phyloP scores from a whole-genome alignment of 1,140 invertebrate genomes.

The Laupala kohalensis region DNA sequence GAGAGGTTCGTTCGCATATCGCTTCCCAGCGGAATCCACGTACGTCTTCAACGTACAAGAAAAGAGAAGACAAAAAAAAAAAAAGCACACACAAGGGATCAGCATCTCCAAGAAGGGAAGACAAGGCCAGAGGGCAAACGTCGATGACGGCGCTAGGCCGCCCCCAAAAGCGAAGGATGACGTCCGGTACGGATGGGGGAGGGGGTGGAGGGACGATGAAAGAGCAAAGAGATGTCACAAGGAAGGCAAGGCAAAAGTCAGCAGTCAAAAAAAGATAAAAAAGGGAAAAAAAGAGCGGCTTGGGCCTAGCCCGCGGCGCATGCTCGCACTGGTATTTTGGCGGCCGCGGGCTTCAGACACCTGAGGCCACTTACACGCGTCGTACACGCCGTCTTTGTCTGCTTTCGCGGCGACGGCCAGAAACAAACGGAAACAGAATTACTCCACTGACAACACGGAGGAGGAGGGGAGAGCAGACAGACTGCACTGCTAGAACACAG shows the following conservation, averaged over 20 bases:
- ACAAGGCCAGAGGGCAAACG: background rate
- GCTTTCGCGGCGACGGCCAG: slow-evolving; percentile 23
- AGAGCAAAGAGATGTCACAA: background rate
- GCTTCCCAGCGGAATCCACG: background rate
- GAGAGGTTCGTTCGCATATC: background rate
- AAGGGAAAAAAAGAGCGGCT: background rate
- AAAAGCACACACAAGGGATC: background rate
- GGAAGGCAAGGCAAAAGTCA: background rate
- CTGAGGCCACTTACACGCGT: slow-evolving; percentile 32
- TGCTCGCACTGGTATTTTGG: too few species aligned
- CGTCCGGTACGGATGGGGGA: background rate
- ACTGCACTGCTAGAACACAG: slow-evolving; percentile 1
- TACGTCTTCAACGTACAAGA: too few species aligned
- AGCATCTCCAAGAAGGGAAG: background rate
- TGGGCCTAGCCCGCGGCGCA: background rate
- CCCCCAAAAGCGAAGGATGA: too few species aligned
- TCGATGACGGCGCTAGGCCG: too few species aligned
- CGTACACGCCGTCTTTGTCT: slow-evolving; percentile 30
- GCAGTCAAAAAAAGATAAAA: slow-evolving; percentile 1
- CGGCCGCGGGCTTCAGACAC: background rate
- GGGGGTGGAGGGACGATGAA: background rate
- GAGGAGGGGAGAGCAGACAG: too few species aligned
- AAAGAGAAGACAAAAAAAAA: background rate
- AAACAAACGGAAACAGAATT: slow-evolving; percentile 2
- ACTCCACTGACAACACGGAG: background rate